Percentiles rank a stretch among this genome's conserved stretches.
These are phyloP conservation scores for Syrrhaptes paradoxus DNA, from an alignment of 2,113 vertebrate species.

Conservation along the genomic window DNA sequence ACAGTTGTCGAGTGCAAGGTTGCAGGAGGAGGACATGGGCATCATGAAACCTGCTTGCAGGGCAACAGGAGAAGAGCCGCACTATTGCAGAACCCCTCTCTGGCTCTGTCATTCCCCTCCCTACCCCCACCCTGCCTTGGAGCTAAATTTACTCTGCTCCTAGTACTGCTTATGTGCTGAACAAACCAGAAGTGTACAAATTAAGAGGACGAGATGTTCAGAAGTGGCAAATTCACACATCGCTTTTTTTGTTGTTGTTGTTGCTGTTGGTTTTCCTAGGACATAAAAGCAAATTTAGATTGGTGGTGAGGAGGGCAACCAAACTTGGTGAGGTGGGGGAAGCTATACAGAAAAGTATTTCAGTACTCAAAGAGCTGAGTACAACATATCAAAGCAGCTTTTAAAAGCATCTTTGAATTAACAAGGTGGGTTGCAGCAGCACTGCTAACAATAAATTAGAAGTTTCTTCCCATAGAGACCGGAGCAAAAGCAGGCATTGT, in stretches of 20 bases:
- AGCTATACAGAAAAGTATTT: neutral
- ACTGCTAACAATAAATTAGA: neutral
- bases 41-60: neutral
- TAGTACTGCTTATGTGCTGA: conserved; percentile 9
- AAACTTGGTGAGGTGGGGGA: neutral
- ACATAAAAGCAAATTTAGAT: conserved; percentile 55
- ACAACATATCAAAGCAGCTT: neutral
- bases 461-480: neutral
- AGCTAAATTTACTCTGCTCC: conserved; percentile 48
- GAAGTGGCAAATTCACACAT: conserved; percentile 56
- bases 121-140: neutral
- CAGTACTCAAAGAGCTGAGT: neutral
- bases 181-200: conserved; percentile 32
- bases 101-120: neutral
- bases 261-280: conserved; percentile 23
- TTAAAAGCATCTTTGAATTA: neutral
- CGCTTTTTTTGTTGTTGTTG: neutral
- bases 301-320: neutral
- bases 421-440: neutral
- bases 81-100: neutral
- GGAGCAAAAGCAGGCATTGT: fast-evolving
- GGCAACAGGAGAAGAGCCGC: neutral
- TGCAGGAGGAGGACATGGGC: neutral
- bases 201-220: conserved; percentile 67
- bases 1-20: neutral